These are phyloP conservation scores for Salvelinus namaycush DNA, from an alignment of 2,113 vertebrate genomes.

Conservation along the genomic window DNA sequence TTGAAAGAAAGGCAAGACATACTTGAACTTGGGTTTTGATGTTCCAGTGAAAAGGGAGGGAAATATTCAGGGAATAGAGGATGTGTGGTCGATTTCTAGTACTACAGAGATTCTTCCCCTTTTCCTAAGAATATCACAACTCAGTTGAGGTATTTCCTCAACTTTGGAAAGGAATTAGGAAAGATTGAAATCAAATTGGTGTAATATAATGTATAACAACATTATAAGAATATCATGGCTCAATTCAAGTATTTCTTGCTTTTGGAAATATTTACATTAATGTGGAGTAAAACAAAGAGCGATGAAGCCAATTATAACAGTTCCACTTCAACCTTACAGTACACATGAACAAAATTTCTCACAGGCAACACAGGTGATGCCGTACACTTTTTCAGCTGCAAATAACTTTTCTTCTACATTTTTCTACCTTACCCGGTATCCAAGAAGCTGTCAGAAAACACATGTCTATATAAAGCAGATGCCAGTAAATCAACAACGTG, in stretches of 20 bases:
- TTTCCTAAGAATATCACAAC: neutral
- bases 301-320: neutral
- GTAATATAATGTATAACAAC: neutral
- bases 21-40: neutral
- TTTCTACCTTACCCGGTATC: neutral
- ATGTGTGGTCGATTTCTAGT: neutral
- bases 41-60: neutral
- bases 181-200: neutral
- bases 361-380: neutral
- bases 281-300: neutral
- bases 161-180: neutral
- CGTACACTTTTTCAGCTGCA: neutral
- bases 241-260: neutral
- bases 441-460: neutral
- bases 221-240: neutral
- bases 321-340: neutral
- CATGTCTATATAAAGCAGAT: slow-evolving; percentile 14
- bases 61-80: neutral
- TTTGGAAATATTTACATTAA: neutral
- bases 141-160: neutral
- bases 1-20: too few relatives aligned
- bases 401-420: neutral
- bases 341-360: too few relatives aligned
- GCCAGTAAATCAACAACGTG: slow-evolving; percentile 31
- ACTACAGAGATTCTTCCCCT: neutral